phyloP scores from a whole-genome alignment of 2,113 vertebrate genomes.

The Chaetodon trifascialis region DNA sequence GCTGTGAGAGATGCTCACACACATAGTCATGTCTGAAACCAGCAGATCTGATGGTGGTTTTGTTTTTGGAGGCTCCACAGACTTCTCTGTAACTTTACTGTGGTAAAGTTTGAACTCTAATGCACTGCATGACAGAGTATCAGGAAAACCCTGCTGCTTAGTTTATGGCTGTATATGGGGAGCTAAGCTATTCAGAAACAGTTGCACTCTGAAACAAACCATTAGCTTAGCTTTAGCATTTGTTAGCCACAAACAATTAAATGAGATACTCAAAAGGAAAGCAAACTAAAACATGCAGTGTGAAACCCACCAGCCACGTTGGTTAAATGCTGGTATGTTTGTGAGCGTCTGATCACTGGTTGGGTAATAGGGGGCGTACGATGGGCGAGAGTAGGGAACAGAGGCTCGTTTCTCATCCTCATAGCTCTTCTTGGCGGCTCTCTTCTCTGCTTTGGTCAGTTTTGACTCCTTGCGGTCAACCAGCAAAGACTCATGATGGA shows the following conservation, averaged over 20 bases:
- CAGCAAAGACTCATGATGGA: conserved; percentile 97
- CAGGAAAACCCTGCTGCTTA: background rate
- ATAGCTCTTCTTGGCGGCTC: conserved; percentile 98
- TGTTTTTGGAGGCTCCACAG: background rate
- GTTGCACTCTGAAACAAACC: background rate
- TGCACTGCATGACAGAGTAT: background rate
- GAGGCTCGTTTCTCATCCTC: conserved; percentile 98
- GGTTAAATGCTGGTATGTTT: conserved; percentile 95
- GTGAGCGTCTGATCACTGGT: conserved; percentile 92
- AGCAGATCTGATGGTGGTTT: background rate
- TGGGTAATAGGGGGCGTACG: conserved; percentile 98
- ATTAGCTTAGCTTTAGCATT: too few relatives aligned
- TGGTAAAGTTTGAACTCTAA: background rate
- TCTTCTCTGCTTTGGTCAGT: conserved; percentile 98
- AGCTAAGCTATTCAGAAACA: background rate
- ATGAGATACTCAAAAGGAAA: background rate
- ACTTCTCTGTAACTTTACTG: background rate
- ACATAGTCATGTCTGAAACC: background rate
- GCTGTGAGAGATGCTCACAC: conserved; percentile 23
- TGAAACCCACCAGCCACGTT: conserved; percentile 93
- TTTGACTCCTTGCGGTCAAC: conserved; percentile 97
- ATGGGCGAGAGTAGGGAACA: conserved; percentile 95
- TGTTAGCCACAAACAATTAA: background rate
- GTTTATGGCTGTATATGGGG: background rate
- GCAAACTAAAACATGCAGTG: background rate